These are phyloP conservation scores for Archips xylosteana DNA, from an alignment of 2,888 invertebrate species.

Conservation along the genomic window DNA sequence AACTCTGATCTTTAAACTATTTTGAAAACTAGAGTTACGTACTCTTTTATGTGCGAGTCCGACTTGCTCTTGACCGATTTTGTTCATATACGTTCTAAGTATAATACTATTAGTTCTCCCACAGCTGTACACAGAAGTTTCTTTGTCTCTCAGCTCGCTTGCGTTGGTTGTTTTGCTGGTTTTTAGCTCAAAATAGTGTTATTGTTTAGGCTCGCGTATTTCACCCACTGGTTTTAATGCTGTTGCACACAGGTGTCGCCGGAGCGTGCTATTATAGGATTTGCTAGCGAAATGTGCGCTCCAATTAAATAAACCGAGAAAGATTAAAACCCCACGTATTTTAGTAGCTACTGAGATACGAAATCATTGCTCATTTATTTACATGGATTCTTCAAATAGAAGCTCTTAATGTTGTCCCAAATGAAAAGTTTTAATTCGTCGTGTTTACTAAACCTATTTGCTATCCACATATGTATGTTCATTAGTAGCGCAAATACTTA, in stretches of 20 bases:
- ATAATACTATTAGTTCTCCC: not conserved
- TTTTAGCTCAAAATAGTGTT: conserved; percentile 31
- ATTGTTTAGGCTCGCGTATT: conserved; percentile 39
- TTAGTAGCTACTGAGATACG: not conserved
- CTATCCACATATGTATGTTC: not conserved
- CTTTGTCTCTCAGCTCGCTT: conserved; percentile 31
- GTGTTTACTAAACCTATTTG: not conserved
- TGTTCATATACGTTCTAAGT: not conserved
- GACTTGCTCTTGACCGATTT: too few relatives aligned
- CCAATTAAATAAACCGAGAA: conserved; percentile 45
- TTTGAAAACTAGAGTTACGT: too few relatives aligned
- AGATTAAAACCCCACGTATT: not conserved
- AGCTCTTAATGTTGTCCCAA: not conserved
- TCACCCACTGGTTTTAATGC: conserved; percentile 32
- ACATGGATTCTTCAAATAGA: not conserved
- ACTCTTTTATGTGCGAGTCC: too few relatives aligned
- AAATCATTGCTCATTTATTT: not conserved
- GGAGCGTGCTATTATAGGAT: conserved; percentile 50
- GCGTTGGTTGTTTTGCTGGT: conserved; percentile 20
- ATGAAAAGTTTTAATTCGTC: not conserved
- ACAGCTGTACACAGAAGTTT: conserved; percentile 27
- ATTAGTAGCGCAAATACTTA: not conserved
- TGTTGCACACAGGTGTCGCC: conserved; percentile 52
- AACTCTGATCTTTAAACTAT: too few relatives aligned
- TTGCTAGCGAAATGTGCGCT: conserved; percentile 46